Base-by-base conservation (phyloP, 2,797 vertebrate species). In the Macropus fuliginosus region DNA sequence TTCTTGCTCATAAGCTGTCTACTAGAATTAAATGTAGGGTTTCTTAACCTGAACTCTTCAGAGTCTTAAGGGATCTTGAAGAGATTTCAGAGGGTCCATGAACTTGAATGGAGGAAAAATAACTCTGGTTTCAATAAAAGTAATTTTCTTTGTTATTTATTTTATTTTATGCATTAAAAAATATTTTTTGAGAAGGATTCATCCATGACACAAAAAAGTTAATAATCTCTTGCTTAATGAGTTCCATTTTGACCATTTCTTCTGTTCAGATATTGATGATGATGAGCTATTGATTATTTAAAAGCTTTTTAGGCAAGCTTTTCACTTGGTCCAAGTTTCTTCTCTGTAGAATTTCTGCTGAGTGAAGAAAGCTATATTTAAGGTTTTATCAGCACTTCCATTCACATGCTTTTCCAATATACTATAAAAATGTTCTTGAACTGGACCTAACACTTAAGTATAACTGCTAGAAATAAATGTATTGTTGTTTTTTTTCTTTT, bases 341-440 rank as follows among this genome's bases (percentile, higher is more conserved):
- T 97, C 94, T 97, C 98, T 97, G 96, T 5, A 97, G 90, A 94
- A 92, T 0, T 92, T 91, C 95, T 94, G 91, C 91, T 97, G 91
- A 95, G 52, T 28, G 3, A 94, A 97, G 90, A 96, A 0, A 96
- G 89, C 92, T 96, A 12, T 94, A 87, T 55, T 97, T 97, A 57
- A 74, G 56, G 40, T 97, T 97, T 91, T 98, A 96, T 96, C 97
- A 98, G 97, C 96, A 98, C 55, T 98, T 98, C 96, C 0, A 16
- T 97, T 97, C 96, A 14, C n/a, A n/a, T n/a, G 18, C 56, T 91
- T 89, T 93, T 92, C 90, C 40, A 54, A 0, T 31, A 91, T 55
- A 8, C 1, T 62, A 14, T 56, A 31, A 50, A 59, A 94, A 8
- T 92, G 52, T 93, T 95, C 54, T 57, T 52, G 66, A 56, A 40